Conservation (phyloP, 2,113 vertebrate species). For the Daphoenositta chrysoptera region DNA sequence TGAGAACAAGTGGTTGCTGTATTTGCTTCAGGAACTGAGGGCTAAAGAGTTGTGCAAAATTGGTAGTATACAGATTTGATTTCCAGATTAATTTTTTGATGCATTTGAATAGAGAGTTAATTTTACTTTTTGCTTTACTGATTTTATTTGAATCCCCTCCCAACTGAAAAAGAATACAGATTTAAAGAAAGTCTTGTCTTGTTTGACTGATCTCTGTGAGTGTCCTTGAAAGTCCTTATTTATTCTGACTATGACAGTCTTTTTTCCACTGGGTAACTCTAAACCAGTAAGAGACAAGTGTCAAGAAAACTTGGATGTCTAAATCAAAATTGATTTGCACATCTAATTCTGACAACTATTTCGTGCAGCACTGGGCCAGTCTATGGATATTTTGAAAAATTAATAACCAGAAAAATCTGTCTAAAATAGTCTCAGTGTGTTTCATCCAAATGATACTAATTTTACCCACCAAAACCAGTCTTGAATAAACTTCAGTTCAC, state of each 20-base stretch:
- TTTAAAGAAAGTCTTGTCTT: constrained; percentile 12
- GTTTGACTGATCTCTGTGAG: background rate
- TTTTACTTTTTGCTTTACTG: background rate
- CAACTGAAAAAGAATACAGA: background rate
- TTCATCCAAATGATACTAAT: background rate
- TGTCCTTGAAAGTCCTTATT: constrained; percentile 52
- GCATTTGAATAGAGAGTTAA: background rate
- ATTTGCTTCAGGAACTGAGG: background rate
- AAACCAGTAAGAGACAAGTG: constrained; percentile 16
- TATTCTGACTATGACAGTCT: background rate
- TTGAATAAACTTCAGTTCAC: background rate
- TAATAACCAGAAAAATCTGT: background rate
- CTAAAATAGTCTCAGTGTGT: background rate
- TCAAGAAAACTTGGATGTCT: constrained; percentile 36
- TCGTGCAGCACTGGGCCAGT: constrained; percentile 9
- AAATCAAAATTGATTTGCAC: constrained; percentile 51
- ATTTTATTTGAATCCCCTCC: background rate
- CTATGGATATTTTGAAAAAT: constrained; percentile 26
- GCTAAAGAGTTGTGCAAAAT: background rate
- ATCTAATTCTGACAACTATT: background rate
- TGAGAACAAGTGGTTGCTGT: background rate
- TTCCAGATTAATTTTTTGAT: background rate
- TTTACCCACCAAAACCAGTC: background rate
- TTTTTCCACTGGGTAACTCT: constrained; percentile 54
- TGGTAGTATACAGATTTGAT: background rate